A percentile compares a stretch with the other conserved stretches of the same genome.
These are phyloP conservation scores for Moxostoma hubbsi DNA, from an alignment of 2,797 vertebrate genomes.

Conservation along the genomic window DNA sequence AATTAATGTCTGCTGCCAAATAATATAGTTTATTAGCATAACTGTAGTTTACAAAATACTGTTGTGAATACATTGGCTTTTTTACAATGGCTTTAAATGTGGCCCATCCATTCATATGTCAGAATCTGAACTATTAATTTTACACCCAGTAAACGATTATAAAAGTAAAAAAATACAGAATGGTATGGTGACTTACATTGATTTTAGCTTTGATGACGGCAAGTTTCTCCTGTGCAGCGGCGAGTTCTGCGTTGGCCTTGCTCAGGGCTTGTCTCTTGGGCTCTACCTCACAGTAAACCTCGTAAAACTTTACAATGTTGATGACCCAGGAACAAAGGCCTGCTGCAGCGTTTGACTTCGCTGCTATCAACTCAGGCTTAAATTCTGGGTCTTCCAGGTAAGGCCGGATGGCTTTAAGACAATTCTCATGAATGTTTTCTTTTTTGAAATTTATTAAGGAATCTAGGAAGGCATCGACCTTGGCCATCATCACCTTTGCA, in stretches of 20 bases:
- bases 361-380: constrained; percentile 85
- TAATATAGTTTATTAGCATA: too few species aligned
- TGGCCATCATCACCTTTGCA: constrained; percentile 88
- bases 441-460: constrained; percentile 89
- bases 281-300: constrained; percentile 91
- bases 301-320: constrained; percentile 88
- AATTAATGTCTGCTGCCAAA: too few species aligned
- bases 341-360: constrained; percentile 87
- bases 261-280: constrained; percentile 90
- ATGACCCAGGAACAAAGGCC: constrained; percentile 98
- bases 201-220: constrained; percentile 88
- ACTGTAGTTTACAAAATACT: too few species aligned
- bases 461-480: constrained; percentile 91
- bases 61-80: too few species aligned
- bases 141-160: neutral
- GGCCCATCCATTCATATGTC: neutral
- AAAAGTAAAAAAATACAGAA: neutral
- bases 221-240: constrained; percentile 90
- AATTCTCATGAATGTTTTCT: constrained; percentile 91
- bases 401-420: constrained; percentile 89
- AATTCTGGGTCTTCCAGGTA: constrained; percentile 90
- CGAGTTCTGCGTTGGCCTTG: constrained; percentile 88
- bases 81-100: too few species aligned
- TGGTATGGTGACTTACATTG: constrained; percentile 77
- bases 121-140: neutral